Base-by-base conservation (phyloP, 2,888 invertebrate species). In the Tyria jacobaeae region DNA sequence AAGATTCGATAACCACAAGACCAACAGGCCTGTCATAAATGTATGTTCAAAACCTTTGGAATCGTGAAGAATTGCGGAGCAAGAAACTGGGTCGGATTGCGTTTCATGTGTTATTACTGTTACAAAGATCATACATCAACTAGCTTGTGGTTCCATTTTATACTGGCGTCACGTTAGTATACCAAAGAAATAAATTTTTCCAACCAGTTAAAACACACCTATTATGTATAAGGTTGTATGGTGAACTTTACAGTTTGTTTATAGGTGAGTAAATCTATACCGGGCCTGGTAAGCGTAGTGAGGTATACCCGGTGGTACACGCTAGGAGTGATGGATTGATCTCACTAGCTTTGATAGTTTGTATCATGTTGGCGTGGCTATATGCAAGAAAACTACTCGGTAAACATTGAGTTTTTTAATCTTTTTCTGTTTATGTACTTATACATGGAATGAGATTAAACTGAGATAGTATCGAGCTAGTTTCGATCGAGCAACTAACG, bases 351-450 rank as follows among this genome's bases (percentile, higher is more conserved):
- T 27, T 9, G 31, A 9, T 41, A n/a, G n/a, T n/a, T n/a, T n/a
- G n/a, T n/a, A 17, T 41, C 21, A 41, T 31, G 37, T 37, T 53
- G 17, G 31, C 54, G 17, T 27, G 14, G 41, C 31, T 44, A 17
- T 31, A 54, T 25, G 17, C 44, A 44, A 6, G 27, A 6, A 7
- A 7, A 55, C 31, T 21, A 17, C 17, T 41, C 12, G 7, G 44
- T 44, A 31, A 44, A 44, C 41, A 55, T 21, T 31, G 44, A 1
- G 27, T 55, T 55, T 55, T 15, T 31, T 55, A 21, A 44, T 21
- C 17, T 31, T 55, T 27, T 47, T n/a, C n/a, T 49, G 41, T 47
- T 52, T 31, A 37, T 31, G 6, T 39, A 59, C 48, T 57, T 49
- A 35, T 44, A 4, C n/a, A n/a, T n/a, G 21, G 17, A n/a, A 55